phyloP scores from a whole-genome alignment of 2,888 invertebrate species.

The Cantharis lateralis region DNA sequence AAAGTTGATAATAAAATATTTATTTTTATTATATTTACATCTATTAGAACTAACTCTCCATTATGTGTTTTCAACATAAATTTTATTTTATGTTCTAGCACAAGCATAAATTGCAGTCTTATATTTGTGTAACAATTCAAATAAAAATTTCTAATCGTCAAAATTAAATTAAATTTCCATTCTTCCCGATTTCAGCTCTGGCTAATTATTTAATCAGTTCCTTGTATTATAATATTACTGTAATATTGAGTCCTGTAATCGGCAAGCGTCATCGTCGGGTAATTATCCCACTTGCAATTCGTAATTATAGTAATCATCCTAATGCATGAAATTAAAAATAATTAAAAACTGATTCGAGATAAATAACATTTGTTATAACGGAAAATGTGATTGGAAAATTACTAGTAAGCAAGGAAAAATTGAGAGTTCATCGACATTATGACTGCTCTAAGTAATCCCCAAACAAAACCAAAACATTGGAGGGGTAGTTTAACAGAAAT shows the following conservation, averaged over 20 bases:
- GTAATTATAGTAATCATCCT: background rate
- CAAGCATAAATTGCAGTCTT: background rate
- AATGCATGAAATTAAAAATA: background rate
- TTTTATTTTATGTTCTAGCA: background rate
- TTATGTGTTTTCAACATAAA: background rate
- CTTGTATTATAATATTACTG: background rate
- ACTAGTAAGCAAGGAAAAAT: background rate
- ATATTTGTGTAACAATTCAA: background rate
- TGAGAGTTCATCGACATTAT: constrained; percentile 26
- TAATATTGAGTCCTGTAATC: background rate
- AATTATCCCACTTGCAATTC: background rate
- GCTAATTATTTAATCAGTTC: background rate
- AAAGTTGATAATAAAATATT: constrained; percentile 2
- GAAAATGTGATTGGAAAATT: background rate
- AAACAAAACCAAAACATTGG: constrained; percentile 31
- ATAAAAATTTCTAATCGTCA: background rate
- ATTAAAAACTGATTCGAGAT: background rate
- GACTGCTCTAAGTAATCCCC: constrained; percentile 21
- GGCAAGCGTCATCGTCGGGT: background rate
- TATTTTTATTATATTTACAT: background rate
- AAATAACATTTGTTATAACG: background rate
- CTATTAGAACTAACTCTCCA: background rate
- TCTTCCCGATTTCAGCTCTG: too few relatives aligned
- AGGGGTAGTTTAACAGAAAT: constrained; percentile 32
- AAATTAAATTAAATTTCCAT: background rate